phyloP scores from a whole-genome alignment of 2,888 invertebrate species.

The Callinectes sapidus region DNA sequence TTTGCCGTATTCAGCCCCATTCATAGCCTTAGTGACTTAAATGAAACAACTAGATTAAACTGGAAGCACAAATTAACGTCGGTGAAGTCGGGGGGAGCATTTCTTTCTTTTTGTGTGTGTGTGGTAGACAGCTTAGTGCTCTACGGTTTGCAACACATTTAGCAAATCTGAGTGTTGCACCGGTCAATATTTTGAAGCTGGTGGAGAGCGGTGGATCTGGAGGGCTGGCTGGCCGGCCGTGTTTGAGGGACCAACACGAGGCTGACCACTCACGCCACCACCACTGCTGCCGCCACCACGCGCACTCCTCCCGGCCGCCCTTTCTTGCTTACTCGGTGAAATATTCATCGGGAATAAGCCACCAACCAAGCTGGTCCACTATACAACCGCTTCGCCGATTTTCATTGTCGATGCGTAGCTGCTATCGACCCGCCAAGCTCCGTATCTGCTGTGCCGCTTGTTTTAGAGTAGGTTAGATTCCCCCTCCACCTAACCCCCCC shows the following conservation, averaged over 20 bases:
- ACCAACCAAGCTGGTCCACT: slow-evolving; percentile 47
- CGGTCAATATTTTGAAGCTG: slow-evolving; percentile 31
- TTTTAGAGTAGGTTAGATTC: slow-evolving; percentile 40
- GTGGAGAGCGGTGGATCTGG: slow-evolving; percentile 29
- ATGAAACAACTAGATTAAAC: slow-evolving; percentile 36
- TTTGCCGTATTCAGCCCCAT: slow-evolving; percentile 15
- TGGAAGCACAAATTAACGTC: slow-evolving; percentile 27
- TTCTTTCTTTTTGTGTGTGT: not conserved
- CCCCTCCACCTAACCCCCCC: slow-evolving; percentile 42
- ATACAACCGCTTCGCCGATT: slow-evolving; percentile 52
- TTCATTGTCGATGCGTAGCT: slow-evolving; percentile 63
- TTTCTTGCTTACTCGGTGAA: slow-evolving; percentile 53
- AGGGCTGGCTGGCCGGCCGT: slow-evolving; percentile 27
- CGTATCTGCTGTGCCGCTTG: slow-evolving; percentile 53
- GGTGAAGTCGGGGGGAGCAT: not conserved
- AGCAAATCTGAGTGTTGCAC: slow-evolving; percentile 37
- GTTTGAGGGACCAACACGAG: slow-evolving; percentile 27
- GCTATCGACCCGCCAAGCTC: slow-evolving; percentile 51
- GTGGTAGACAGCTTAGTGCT: slow-evolving; percentile 31
- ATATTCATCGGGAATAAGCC: slow-evolving; percentile 58
- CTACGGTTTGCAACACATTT: slow-evolving; percentile 23
- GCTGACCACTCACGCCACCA: slow-evolving; percentile 33
- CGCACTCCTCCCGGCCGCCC: slow-evolving; percentile 34
- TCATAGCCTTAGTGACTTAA: slow-evolving; percentile 21
- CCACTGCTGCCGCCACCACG: slow-evolving; percentile 14